Percentiles rank a stretch among this genome's conserved stretches.
phyloP scores from a whole-genome alignment of 2,797 vertebrate genomes.

The Eulemur mongoz region DNA sequence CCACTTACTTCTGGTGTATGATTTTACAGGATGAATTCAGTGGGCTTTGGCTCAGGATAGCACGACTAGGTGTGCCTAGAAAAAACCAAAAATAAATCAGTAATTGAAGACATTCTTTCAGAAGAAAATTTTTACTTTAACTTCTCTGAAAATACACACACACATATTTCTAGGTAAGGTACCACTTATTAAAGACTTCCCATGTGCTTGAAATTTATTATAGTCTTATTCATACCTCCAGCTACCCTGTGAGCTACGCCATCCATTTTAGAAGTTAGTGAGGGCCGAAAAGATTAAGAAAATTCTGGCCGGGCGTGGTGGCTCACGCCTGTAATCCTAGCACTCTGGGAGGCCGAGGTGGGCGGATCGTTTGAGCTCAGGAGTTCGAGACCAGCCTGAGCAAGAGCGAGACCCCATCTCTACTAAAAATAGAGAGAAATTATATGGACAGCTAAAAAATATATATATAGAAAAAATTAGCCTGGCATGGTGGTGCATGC shows the following conservation, averaged over 20 bases:
- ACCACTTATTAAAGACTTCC: not conserved
- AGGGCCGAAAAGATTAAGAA: not conserved
- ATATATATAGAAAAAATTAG: no score
- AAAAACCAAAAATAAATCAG: conserved; percentile 42
- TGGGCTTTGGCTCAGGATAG: not conserved
- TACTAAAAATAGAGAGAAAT: no score
- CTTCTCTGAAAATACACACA: not conserved
- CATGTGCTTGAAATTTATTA: not conserved
- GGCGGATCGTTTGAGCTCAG: no score
- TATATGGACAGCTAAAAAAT: no score
- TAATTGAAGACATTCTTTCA: conserved; percentile 10
- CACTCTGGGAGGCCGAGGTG: no score
- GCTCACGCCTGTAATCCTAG: no score
- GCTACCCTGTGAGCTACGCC: not conserved
- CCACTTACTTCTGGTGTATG: conserved; percentile 28
- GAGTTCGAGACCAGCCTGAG: no score
- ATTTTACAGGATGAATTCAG: not conserved
- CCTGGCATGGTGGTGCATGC: no score
- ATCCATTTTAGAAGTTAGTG: conserved; percentile 16
- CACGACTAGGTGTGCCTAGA: conserved; percentile 31
- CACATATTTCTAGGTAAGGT: not conserved
- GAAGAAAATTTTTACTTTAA: conserved; percentile 23
- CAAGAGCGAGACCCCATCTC: no score
- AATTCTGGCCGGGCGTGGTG: no score
- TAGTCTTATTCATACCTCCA: conserved; percentile 27